Conservation (phyloP, 2,113 vertebrate species). For the Ondatra zibethicus region DNA sequence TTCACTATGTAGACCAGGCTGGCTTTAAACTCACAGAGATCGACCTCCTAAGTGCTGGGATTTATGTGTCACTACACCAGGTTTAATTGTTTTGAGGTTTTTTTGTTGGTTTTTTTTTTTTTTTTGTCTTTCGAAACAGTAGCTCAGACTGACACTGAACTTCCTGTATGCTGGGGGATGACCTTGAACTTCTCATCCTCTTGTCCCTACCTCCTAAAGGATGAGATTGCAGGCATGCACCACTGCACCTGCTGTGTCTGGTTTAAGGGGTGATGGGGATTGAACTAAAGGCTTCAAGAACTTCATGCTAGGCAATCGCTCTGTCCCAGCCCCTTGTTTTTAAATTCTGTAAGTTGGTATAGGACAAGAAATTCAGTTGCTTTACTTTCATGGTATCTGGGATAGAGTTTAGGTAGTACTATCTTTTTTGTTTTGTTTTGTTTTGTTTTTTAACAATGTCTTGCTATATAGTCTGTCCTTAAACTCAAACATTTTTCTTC, state of each 20-base stretch:
- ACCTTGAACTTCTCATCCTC: too few species aligned
- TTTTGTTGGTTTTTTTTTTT: too few species aligned
- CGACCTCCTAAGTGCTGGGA: background rate
- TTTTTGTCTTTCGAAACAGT: background rate
- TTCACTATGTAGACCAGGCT: background rate
- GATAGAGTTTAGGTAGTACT: background rate
- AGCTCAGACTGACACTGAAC: background rate
- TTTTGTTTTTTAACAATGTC: background rate
- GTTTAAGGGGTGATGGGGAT: background rate
- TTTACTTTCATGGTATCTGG: constrained; percentile 43
- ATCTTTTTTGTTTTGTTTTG: too few species aligned
- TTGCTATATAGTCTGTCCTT: background rate
- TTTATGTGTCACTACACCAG: background rate
- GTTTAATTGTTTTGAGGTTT: too few species aligned
- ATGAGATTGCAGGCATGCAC: background rate
- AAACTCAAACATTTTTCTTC: background rate
- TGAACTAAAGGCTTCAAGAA: background rate
- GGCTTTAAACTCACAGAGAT: background rate
- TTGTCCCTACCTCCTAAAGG: background rate
- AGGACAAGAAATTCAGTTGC: constrained; percentile 29
- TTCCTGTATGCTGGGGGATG: background rate
- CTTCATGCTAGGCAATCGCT: background rate
- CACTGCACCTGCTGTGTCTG: background rate
- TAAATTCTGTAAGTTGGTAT: constrained; percentile 10
- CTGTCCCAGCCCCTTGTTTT: background rate